Evolutionary conservation across 2,113 vertebrate genomes (phyloP).

Genomic region (Genyomyrus donnyi): DNA sequence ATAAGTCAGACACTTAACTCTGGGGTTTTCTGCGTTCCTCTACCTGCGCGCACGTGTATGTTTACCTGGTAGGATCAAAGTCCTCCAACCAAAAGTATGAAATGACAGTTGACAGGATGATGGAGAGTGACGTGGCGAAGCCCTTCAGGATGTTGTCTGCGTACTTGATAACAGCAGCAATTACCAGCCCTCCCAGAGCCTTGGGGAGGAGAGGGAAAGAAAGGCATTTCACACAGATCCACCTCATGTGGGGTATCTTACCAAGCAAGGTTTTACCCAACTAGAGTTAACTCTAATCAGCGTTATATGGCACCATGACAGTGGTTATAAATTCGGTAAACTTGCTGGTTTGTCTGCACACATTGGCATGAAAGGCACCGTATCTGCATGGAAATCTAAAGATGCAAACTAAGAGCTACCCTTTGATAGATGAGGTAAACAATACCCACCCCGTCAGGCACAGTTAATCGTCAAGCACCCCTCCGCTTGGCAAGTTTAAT

Average conservation of each 20-base stretch:
- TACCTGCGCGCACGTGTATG: background rate
- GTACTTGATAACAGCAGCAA: constrained; percentile 81
- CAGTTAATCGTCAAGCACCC: background rate
- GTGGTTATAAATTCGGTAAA: background rate
- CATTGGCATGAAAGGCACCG: background rate
- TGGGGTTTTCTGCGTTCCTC: background rate
- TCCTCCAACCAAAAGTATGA: constrained; percentile 82
- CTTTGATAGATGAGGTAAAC: background rate
- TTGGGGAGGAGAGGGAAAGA: constrained; percentile 29
- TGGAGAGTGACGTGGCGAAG: constrained; percentile 78
- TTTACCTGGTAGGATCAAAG: constrained; percentile 77
- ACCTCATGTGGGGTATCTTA: background rate
- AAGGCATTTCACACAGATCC: background rate
- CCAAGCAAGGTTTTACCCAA: background rate
- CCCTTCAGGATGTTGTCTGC: constrained; percentile 85
- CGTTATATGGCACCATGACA: background rate
- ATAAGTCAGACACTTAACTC: background rate
- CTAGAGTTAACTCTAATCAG: background rate
- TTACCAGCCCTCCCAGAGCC: constrained; percentile 77
- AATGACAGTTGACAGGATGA: constrained; percentile 78
- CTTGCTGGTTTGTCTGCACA: background rate
- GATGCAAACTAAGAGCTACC: background rate
- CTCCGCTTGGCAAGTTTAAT: background rate
- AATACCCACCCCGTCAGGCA: background rate
- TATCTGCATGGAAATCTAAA: background rate